These are phyloP conservation scores for Holotrichia oblita DNA, from an alignment of 1,140 invertebrate species.

Conservation along the genomic window DNA sequence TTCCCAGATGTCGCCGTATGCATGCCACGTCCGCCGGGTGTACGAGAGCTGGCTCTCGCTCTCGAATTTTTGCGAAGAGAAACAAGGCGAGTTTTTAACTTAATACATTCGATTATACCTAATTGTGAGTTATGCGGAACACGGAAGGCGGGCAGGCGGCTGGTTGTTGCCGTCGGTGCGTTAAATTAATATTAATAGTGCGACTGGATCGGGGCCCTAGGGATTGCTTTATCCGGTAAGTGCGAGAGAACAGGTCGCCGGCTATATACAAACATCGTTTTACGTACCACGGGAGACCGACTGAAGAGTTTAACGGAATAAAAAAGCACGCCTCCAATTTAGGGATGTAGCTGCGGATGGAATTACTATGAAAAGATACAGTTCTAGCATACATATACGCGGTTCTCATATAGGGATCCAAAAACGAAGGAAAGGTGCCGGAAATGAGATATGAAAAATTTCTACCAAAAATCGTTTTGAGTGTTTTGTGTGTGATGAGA, in stretches of 20 bases:
- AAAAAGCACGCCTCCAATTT: neutral
- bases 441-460: too few species aligned
- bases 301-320: neutral
- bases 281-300: neutral
- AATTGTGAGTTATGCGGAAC: constrained; percentile 16
- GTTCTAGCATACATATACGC: too few species aligned
- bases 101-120: constrained; percentile 18
- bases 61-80: constrained; percentile 11
- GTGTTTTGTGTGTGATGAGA: too few species aligned
- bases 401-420: too few species aligned
- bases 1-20: constrained; percentile 19
- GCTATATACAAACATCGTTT: neutral
- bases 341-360: too few species aligned
- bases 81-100: neutral
- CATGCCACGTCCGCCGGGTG: constrained; percentile 5
- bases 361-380: too few species aligned
- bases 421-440: too few species aligned
- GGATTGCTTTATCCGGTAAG: neutral
- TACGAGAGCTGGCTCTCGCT: neutral
- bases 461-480: too few species aligned
- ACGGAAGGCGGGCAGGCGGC: neutral
- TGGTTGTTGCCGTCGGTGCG: neutral
- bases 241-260: neutral
- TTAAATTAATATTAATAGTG: constrained; percentile 22
- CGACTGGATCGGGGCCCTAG: neutral